Evolutionary conservation across 2,888 invertebrate species (phyloP), one percentile per base, ranked within the genome.

Genomic region (Dynastes tityus): DNA sequence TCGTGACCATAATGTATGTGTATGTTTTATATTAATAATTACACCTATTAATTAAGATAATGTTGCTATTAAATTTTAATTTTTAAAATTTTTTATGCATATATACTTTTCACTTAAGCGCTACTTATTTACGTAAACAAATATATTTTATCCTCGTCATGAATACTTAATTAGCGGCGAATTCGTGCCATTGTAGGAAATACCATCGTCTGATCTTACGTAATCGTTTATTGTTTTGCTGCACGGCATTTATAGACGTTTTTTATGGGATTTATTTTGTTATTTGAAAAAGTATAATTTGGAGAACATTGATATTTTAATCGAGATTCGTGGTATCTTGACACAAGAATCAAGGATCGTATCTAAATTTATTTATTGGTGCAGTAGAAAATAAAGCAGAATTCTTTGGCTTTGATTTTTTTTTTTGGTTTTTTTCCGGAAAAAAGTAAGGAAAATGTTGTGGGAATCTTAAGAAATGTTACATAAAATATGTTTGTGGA

Each of bases 151-250:
- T 67, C 2, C 16, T 45, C 67, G 67, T 67, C 16, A 67, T 22
- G 67, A 67, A 67, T 67, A 45, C 8, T 63, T 27, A 67, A 67
- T 67, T 67, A 67, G 16, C 40, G 32, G 16, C 40, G 32, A 16
- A 27, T 67, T 67, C 67, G 67, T 67, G 49, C 45, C 67, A 67
- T 49, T 67, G 49, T 49, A 49, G 45, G 67, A 22, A 67, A 67
- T 45, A 49, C 67, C 45, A 32, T 32, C 29, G 63, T 45, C 6
- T 49, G 8, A 22, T 49, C 16, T 67, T 67, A 49, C 67, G 49
- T 67, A 49, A 67, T 67, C n/a, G n/a, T 67, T 67, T 45, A 67
- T 67, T 64, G 64, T 67, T 67, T 67, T 16, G 49, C 13, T 67
- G 67, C 67, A 45, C 45, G 45, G 22, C 67, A 27, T 67, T 67